Base-by-base conservation (phyloP, 2,113 vertebrate species). In the Leucosticte australis region DNA sequence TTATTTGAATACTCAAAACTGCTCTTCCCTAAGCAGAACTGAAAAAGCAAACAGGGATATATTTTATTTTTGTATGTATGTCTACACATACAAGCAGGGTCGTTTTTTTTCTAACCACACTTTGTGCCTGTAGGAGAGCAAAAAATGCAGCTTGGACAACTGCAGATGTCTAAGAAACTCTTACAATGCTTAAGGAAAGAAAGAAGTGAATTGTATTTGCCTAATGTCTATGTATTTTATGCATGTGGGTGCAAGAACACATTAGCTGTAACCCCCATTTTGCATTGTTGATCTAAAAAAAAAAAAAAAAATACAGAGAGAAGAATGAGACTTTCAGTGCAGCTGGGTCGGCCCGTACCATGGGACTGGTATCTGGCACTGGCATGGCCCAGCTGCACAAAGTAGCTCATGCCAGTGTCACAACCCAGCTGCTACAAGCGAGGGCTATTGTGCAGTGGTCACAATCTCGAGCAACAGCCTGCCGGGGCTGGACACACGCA, bases 291-390 rank as follows among this genome's bases (percentile, higher is more conserved):
- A 80, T 64, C 50, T n/a, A 4, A 23, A 53, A 53, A 23, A 23
- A 52, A 42, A 44, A 31, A 28, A 30, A 42, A 35, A 59, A 21
- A 0, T 4, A 37, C 14, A 42, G 73, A 87, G 74, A 78, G 56
- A 94, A 97, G 95, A 96, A 95, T 65, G 91, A 92, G 86, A 65
- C 63, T 94, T 95, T 96, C 71, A 95, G 94, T 50, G 71, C 95
- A 96, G 96, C 96, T 94, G 97, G 95, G 96, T 87, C 94, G 96
- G 94, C 77, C 91, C 14, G 73, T 90, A 95, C 90, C 94, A 95
- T 3, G 70, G 89, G 88, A 94, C 90, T 81, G 3, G 1, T 87
- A 30, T 90, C 64, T 89, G 95, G 95, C 89, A 92, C 77, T 46
- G 87, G 85, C 26, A 35, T 3, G 49, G 90, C 79, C 94, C 97